phyloP scores from a whole-genome alignment of 2,113 vertebrate genomes.

The Nanorana parkeri region DNA sequence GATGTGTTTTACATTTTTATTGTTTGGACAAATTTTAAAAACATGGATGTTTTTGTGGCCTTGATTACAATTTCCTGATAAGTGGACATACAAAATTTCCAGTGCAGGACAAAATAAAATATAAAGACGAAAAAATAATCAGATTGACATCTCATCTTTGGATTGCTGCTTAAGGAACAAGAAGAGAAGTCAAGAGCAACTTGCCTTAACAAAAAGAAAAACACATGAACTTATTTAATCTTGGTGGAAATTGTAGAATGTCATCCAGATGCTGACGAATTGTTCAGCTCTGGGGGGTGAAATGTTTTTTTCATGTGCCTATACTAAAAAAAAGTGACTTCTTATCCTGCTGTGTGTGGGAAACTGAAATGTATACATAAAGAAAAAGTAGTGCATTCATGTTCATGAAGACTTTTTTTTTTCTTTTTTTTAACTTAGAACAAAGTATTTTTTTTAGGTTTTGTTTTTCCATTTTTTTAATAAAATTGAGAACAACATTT shows the following conservation, averaged over 20 bases:
- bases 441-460: conserved; percentile 73
- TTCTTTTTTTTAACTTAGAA: conserved; percentile 71
- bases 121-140: conserved; percentile 60
- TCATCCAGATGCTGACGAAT: neutral
- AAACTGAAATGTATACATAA: conserved; percentile 70
- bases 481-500: conserved; percentile 64
- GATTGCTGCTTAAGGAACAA: conserved; percentile 36
- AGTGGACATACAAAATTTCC: conserved; percentile 43
- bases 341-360: conserved; percentile 65
- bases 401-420: conserved; percentile 67
- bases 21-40: conserved; percentile 81
- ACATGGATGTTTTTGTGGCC: conserved; percentile 67
- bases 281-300: conserved; percentile 54
- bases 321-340: conserved; percentile 62
- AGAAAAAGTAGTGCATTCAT: conserved; percentile 73
- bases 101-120: conserved; percentile 33
- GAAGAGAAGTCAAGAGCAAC: conserved; percentile 64
- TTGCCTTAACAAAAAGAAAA: conserved; percentile 76
- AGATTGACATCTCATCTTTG: conserved; percentile 49
- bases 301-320: conserved; percentile 75
- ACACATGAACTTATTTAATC: conserved; percentile 66
- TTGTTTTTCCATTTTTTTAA: conserved; percentile 71
- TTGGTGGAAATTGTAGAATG: conserved; percentile 60
- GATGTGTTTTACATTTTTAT: conserved; percentile 59
- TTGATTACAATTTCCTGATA: conserved; percentile 51